phyloP scores from a whole-genome alignment of 2,888 invertebrate species.

The Ischnus inquisitorius region DNA sequence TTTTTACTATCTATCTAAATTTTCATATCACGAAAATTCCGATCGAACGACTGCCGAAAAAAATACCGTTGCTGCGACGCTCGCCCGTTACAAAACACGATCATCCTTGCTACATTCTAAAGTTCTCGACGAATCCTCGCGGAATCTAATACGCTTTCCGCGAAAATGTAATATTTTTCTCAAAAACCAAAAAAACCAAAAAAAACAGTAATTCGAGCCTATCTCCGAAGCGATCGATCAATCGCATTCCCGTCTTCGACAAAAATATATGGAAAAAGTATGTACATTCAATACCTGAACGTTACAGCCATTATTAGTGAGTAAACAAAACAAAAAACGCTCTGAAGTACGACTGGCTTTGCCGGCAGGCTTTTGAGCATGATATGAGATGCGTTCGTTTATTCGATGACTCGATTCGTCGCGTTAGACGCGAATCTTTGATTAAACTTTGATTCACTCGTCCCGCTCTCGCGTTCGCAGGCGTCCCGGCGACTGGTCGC shows the following conservation, averaged over 20 bases:
- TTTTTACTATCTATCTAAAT: slow-evolving; percentile 6
- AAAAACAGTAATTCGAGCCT: neutral
- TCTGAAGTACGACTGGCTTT: slow-evolving; percentile 41
- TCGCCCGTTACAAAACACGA: neutral
- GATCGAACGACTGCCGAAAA: neutral
- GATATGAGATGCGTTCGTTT: slow-evolving; percentile 21
- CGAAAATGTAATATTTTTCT: neutral
- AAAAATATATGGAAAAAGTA: neutral
- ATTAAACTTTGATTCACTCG: slow-evolving; percentile 9
- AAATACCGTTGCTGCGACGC: neutral
- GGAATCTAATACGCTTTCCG: neutral
- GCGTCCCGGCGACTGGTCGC: slow-evolving; percentile 18
- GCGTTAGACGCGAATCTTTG: neutral
- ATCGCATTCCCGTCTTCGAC: neutral
- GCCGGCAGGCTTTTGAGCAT: slow-evolving; percentile 12
- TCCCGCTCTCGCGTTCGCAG: neutral
- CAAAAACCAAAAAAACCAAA: too few relatives aligned
- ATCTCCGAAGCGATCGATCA: neutral
- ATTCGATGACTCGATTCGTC: slow-evolving; percentile 1
- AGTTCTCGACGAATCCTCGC: neutral
- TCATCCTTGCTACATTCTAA: neutral
- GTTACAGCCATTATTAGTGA: slow-evolving; percentile 45
- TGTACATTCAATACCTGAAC: slow-evolving; percentile 36
- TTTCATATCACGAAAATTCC: slow-evolving; percentile 6
- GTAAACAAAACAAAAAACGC: slow-evolving; percentile 28